A percentile compares a stretch with the other conserved stretches of the same genome.
These are phyloP conservation scores for Agonopterix alstromeriana DNA, from an alignment of 2,888 invertebrate species.

Conservation along the genomic window DNA sequence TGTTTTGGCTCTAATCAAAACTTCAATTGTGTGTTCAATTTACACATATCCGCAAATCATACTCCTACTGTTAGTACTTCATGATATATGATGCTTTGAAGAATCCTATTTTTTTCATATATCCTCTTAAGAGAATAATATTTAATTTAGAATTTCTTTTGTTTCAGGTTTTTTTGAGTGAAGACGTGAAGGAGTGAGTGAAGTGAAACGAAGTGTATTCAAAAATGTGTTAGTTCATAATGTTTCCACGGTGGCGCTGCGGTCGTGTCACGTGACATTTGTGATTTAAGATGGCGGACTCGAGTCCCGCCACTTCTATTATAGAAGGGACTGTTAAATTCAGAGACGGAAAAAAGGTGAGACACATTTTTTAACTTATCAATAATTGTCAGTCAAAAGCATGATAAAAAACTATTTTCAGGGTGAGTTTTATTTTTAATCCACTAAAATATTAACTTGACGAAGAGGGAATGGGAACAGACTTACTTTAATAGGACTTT, in stretches of 20 bases:
- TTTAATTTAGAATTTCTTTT: conserved; percentile 8
- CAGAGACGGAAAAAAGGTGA: conserved; percentile 93
- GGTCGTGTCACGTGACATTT: conserved; percentile 59
- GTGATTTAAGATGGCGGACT: conserved; percentile 58
- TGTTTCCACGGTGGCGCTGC: conserved; percentile 53
- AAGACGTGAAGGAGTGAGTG: conserved; percentile 19
- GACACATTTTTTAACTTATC: not conserved
- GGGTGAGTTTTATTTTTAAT: too few relatives aligned
- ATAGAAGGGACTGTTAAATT: conserved; percentile 94
- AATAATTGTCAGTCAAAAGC: too few relatives aligned
- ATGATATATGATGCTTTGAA: too few relatives aligned
- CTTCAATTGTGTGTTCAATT: too few relatives aligned
- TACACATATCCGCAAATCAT: too few relatives aligned
- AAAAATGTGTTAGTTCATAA: conserved; percentile 50
- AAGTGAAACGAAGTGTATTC: conserved; percentile 7
- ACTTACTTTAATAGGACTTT: too few relatives aligned
- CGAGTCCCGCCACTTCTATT: conserved; percentile 81
- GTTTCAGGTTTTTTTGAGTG: conserved; percentile 28
- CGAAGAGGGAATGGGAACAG: too few relatives aligned
- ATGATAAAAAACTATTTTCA: too few relatives aligned
- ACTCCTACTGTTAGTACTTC: too few relatives aligned
- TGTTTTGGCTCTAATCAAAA: too few relatives aligned
- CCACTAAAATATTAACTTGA: too few relatives aligned
- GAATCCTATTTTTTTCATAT: too few relatives aligned
- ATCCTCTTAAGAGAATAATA: not conserved